Conservation (phyloP, 2,888 invertebrate species). For the Acleris sparsana region DNA sequence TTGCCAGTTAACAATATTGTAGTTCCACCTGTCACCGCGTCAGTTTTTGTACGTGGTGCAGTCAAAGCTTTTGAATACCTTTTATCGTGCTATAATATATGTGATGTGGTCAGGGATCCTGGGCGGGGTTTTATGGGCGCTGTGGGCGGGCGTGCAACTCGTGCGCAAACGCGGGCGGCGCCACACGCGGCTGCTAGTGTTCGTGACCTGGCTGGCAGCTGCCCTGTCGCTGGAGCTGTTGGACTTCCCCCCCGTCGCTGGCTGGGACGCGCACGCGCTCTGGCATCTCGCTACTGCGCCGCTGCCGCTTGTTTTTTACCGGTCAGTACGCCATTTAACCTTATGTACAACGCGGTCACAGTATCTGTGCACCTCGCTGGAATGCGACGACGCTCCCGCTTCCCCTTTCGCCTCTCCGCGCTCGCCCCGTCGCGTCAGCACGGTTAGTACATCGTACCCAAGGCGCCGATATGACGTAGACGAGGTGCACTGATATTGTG, state of each 20-base stretch:
- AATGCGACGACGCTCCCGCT: no score
- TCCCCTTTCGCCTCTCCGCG: no score
- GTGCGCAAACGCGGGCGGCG: slow-evolving; percentile 86
- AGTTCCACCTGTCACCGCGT: no score
- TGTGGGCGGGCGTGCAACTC: slow-evolving; percentile 87
- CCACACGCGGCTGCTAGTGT: slow-evolving; percentile 87
- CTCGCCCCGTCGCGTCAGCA: no score
- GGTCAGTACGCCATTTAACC: background rate
- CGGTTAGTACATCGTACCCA: no score
- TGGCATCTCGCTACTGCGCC: slow-evolving; percentile 97
- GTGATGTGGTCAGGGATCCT: slow-evolving; percentile 83
- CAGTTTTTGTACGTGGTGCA: no score
- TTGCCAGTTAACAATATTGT: no score
- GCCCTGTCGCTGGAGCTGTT: slow-evolving; percentile 88
- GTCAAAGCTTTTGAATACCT: no score
- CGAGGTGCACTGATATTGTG: no score
- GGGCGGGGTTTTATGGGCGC: slow-evolving; percentile 88
- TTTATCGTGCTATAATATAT: background rate
- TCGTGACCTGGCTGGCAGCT: slow-evolving; percentile 87
- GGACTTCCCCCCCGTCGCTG: slow-evolving; percentile 95
- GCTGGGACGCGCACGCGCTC: slow-evolving; percentile 95
- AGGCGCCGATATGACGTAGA: no score
- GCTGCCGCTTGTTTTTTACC: slow-evolving; percentile 72
- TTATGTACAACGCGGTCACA: no score
- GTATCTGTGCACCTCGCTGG: no score